These are phyloP conservation scores for Lepidurus apus DNA, from an alignment of 1,140 invertebrate species.

Conservation along the genomic window DNA sequence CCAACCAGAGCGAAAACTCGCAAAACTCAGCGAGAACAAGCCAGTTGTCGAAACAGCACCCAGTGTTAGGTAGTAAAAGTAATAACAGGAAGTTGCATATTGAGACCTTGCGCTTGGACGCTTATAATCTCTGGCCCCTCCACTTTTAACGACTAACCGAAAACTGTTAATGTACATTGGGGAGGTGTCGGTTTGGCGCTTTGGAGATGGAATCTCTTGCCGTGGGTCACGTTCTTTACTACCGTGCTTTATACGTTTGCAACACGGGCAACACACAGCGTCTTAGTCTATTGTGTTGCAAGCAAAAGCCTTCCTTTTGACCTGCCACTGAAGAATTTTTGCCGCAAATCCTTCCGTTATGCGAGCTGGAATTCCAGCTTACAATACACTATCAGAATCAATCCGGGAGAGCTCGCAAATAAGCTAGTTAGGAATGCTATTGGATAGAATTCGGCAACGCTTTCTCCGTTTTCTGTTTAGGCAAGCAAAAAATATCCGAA, in stretches of 20 bases:
- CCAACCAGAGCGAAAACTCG: neutral
- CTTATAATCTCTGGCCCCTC: neutral
- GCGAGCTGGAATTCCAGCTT: neutral
- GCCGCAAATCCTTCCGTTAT: conserved; percentile 1
- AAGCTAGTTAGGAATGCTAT: neutral
- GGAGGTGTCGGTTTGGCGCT: neutral
- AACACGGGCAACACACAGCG: neutral
- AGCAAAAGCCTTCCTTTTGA: neutral
- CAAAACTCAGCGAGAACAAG: neutral
- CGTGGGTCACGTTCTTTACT: neutral
- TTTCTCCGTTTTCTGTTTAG: neutral
- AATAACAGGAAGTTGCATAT: conserved; percentile 15
- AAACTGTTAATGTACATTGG: neutral
- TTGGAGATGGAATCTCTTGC: neutral
- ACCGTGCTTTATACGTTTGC: neutral
- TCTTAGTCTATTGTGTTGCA: neutral
- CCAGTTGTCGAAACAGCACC: neutral
- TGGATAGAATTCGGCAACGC: neutral
- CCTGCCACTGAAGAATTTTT: neutral
- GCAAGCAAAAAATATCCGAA: too few relatives aligned
- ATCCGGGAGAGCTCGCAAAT: neutral
- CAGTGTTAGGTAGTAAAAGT: neutral
- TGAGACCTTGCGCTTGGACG: neutral
- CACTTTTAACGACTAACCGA: neutral
- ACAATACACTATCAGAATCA: neutral